Conservation (phyloP, 2,888 invertebrate species). For the Odontomyia ornata region DNA sequence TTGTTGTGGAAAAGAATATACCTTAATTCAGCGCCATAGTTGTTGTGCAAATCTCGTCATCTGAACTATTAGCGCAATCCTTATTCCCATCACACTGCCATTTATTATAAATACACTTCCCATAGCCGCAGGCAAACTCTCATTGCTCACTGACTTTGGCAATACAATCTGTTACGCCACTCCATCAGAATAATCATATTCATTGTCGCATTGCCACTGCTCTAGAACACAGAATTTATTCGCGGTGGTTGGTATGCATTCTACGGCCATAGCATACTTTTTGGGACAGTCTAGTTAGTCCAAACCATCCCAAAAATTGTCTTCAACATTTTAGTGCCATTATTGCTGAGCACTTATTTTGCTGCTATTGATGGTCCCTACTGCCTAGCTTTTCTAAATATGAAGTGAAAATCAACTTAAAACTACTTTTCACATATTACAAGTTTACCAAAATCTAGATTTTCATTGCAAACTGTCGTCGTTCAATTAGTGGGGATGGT, state of each 20-base stretch:
- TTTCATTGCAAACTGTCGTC: too few relatives aligned
- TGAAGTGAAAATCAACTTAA: too few relatives aligned
- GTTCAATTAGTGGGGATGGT: too few relatives aligned
- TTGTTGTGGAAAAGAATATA: constrained; percentile 59
- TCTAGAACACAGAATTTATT: constrained; percentile 72
- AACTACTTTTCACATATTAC: too few relatives aligned
- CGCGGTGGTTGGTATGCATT: constrained; percentile 59
- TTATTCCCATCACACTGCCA: constrained; percentile 75
- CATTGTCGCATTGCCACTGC: constrained; percentile 81
- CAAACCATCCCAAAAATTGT: constrained; percentile 74
- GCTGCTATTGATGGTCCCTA: too few relatives aligned
- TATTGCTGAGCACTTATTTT: too few relatives aligned
- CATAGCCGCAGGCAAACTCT: constrained; percentile 74
- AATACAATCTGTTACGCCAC: constrained; percentile 74
- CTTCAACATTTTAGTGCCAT: constrained; percentile 79
- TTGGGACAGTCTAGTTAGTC: too few relatives aligned
- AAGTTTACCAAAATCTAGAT: too few relatives aligned
- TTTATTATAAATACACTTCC: constrained; percentile 68
- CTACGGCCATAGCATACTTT: constrained; percentile 49
- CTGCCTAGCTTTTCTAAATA: too few relatives aligned
- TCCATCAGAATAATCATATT: constrained; percentile 75
- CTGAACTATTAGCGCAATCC: constrained; percentile 75
- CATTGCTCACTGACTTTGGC: constrained; percentile 72
- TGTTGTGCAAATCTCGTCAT: constrained; percentile 75
- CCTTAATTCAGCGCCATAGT: constrained; percentile 28